Base-by-base conservation (phyloP, 2,888 invertebrate species). In the Ochropleura plecta region DNA sequence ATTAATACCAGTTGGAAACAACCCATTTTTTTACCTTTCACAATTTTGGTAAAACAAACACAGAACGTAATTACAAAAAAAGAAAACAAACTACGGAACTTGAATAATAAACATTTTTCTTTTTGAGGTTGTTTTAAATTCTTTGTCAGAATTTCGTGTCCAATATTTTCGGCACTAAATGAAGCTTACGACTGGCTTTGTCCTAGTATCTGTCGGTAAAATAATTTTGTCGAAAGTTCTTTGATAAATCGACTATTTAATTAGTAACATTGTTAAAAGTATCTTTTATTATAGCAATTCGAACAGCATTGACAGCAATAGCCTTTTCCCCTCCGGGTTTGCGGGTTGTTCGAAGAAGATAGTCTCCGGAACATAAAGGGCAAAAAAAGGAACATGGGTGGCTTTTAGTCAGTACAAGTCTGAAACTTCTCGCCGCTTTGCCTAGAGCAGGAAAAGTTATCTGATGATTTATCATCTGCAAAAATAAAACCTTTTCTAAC, bases 51-150 rank as follows among this genome's bases (percentile, higher is more conserved):
- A 65, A 60, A 83, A 75, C 30, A 70, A 70, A 79, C 73, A 5
- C 62, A 66, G 62, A 57, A 70, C 42, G 20, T 76, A 70, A 81
- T 81, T 76, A 73, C 64, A 59, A 71, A 84, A 30, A 73, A 77
- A 76, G 53, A 64, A 84, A 82, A 77, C 62, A 62, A 70, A 69
- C 76, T 63, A 70, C 77, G 70, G 18, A 76, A 70, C 70, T 79
- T 74, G 82, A 85, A 76, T 76, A 85, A 82, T 55, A 69, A 82
- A 67, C 62, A 72, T 42, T 68, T 70, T 30, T 46, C 73, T 44
- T 62, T 44, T 62, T 44, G 62, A 44, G n/a, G 44, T 73, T 82
- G 72, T 82, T 85, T 76, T 68, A 79, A 78, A 76, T 84, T 79
- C 44, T 76, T 76, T 59, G 72, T 46, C 51, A 65, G 55, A 69